Evolutionary conservation across 2,888 invertebrate genomes (phyloP).

Genomic region (Cetonia aurata): DNA sequence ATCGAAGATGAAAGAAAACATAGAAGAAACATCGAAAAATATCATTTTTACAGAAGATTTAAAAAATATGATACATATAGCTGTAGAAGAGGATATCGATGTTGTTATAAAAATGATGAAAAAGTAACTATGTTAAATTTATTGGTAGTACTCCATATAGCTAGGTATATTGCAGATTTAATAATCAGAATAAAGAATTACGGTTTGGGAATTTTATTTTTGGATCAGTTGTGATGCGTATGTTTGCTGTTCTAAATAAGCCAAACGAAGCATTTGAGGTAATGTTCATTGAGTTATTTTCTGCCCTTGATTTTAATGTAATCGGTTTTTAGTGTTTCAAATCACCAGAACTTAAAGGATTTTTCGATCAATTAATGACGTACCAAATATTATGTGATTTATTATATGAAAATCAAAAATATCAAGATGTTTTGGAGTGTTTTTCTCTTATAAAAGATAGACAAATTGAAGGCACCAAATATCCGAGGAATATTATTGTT

Average conservation of each 20-base stretch:
- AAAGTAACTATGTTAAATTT: conserved; percentile 68
- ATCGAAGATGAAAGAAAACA: conserved; percentile 77
- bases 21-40: conserved; percentile 69
- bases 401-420: conserved; percentile 76
- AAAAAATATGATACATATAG: conserved; percentile 83
- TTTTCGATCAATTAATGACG: conserved; percentile 80
- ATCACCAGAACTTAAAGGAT: conserved; percentile 72
- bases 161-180: conserved; percentile 71
- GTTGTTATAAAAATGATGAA: conserved; percentile 77
- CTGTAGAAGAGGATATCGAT: conserved; percentile 74
- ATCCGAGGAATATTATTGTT: conserved; percentile 77
- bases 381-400: conserved; percentile 80
- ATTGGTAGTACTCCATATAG: neutral
- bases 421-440: conserved; percentile 74
- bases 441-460: conserved; percentile 74
- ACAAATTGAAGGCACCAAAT: conserved; percentile 75
- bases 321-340: conserved; percentile 72
- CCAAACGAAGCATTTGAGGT: conserved; percentile 76
- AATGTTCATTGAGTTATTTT: conserved; percentile 32
- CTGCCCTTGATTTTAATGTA: neutral
- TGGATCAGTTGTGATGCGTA: conserved; percentile 87
- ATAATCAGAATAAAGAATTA: conserved; percentile 76
- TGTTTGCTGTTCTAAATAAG: conserved; percentile 79
- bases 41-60: conserved; percentile 89
- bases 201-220: conserved; percentile 85